Evolutionary conservation across 1,140 invertebrate genomes (phyloP).

Genomic region (Sycophaga agraensis): DNA sequence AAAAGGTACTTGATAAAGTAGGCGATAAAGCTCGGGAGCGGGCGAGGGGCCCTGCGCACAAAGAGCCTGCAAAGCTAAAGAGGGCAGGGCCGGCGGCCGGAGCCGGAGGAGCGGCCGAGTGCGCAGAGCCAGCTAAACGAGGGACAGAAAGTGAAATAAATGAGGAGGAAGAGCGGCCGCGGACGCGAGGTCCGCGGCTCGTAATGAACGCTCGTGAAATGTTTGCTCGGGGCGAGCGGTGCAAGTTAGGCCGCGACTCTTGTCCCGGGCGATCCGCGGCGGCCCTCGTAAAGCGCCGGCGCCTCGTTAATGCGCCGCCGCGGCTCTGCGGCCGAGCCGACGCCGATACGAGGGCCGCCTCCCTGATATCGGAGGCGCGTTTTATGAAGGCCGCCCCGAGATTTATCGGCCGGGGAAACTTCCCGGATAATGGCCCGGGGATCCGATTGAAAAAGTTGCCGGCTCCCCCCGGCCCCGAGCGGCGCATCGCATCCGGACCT

Average conservation of each 20-base stretch:
- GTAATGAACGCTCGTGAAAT: slow-evolving; percentile 34
- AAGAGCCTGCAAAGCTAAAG: not conserved
- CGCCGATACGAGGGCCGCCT: too few species aligned
- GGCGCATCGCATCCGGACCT: too few species aligned
- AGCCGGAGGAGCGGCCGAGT: not conserved
- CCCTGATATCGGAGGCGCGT: too few species aligned
- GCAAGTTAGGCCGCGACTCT: too few species aligned
- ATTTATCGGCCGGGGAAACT: not conserved
- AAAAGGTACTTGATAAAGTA: slow-evolving; percentile 1
- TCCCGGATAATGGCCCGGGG: not conserved
- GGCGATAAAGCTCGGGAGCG: not conserved
- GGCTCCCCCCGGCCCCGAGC: too few species aligned
- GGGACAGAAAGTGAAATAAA: slow-evolving; percentile 1
- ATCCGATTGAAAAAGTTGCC: too few species aligned
- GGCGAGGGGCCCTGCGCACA: not conserved
- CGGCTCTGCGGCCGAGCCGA: too few species aligned
- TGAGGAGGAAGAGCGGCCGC: slow-evolving; percentile 14
- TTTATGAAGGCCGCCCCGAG: too few species aligned
- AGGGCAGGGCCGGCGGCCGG: not conserved
- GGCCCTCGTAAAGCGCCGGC: too few species aligned
- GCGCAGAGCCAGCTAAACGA: not conserved
- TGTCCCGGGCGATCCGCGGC: too few species aligned
- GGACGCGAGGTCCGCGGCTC: not conserved
- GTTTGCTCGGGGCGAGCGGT: slow-evolving; percentile 1
- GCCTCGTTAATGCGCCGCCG: too few species aligned